A percentile compares a stretch with the other conserved stretches of the same genome.
phyloP scores from a whole-genome alignment of 1,140 invertebrate species.

The Drosophila triauraria region DNA sequence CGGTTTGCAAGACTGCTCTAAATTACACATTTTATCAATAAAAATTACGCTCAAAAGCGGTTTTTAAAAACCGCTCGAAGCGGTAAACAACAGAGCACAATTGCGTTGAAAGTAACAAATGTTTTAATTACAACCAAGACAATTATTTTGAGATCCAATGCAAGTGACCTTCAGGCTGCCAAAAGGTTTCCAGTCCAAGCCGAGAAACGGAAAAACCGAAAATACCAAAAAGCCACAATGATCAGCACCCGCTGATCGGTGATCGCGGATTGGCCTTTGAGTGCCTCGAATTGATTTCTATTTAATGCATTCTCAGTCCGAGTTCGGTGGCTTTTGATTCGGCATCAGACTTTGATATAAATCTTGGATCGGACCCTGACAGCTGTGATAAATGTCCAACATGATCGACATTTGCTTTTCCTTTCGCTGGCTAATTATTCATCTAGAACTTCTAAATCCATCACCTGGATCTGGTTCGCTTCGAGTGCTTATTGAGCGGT shows the following conservation, averaged over 20 bases:
- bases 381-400: slow-evolving; percentile 33
- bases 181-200: slow-evolving; percentile 32
- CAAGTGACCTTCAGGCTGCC: slow-evolving; percentile 68
- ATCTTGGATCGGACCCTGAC: slow-evolving; percentile 25
- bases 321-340: slow-evolving; percentile 12
- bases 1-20: slow-evolving; percentile 48
- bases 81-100: slow-evolving; percentile 27
- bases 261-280: slow-evolving; percentile 21
- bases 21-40: slow-evolving; percentile 73
- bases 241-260: slow-evolving; percentile 28
- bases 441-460: slow-evolving; percentile 29
- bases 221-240: slow-evolving; percentile 26
- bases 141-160: slow-evolving; percentile 75
- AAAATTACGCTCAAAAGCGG: slow-evolving; percentile 59
- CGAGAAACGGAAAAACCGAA: slow-evolving; percentile 6
- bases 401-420: slow-evolving; percentile 18
- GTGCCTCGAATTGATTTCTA: slow-evolving; percentile 41
- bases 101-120: slow-evolving; percentile 75
- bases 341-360: slow-evolving; percentile 32
- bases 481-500: not conserved
- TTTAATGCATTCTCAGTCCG: slow-evolving; percentile 30
- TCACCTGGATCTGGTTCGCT: slow-evolving; percentile 24
- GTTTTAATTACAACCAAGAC: slow-evolving; percentile 74
- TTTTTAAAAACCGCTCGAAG: slow-evolving; percentile 39
- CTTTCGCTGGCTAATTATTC: slow-evolving; percentile 26